Evolutionary conservation across 2,113 vertebrate genomes (phyloP).

Genomic region (Polypterus senegalus): DNA sequence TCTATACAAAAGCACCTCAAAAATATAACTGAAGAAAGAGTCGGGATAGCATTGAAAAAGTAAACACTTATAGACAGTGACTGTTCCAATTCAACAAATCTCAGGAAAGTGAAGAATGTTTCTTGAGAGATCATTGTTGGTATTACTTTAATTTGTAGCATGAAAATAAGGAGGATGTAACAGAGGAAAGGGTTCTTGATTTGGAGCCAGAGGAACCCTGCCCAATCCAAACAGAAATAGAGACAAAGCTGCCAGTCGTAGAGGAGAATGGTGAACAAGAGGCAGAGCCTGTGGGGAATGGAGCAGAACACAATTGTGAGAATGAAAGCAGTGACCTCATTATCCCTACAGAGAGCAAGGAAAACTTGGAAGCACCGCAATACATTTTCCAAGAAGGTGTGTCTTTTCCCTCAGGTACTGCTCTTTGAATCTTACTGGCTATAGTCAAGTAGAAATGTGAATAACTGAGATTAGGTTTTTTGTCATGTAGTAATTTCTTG

Average conservation of each 20-base stretch:
- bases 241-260: constrained; percentile 23
- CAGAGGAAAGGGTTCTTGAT: constrained; percentile 50
- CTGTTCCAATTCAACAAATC: no score
- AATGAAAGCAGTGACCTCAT: constrained; percentile 58
- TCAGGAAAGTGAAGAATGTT: neutral
- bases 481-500: no score
- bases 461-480: no score
- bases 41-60: no score
- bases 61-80: no score
- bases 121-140: neutral
- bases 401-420: neutral
- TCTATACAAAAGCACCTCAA: no score
- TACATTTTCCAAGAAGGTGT: constrained; percentile 65
- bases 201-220: constrained; percentile 49
- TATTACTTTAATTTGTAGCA: constrained; percentile 41
- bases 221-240: constrained; percentile 41
- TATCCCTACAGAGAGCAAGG: constrained; percentile 43
- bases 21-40: no score
- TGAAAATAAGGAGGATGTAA: constrained; percentile 48
- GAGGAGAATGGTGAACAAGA: constrained; percentile 81
- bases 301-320: constrained; percentile 65
- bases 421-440: no score
- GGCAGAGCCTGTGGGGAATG: constrained; percentile 66
- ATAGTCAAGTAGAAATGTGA: no score
- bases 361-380: constrained; percentile 43